Conservation (phyloP, 2,888 invertebrate genomes). For the Agriopis aurantiaria region DNA sequence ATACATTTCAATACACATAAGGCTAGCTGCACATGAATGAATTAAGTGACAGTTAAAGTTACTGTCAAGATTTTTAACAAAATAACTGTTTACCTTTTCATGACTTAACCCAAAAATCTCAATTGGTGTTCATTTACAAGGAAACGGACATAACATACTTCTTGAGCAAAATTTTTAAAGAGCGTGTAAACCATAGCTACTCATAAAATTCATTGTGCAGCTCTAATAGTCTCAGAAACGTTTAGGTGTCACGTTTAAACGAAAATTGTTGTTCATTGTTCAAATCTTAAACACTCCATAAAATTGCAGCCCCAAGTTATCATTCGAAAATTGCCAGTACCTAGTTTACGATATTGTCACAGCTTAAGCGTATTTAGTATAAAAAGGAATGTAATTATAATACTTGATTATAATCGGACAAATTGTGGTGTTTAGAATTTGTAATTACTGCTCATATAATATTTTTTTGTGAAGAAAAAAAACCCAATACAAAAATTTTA, state of each 20-base stretch:
- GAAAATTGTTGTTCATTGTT: not conserved
- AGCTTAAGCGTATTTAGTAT: conserved; percentile 63
- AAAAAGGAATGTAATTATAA: conserved; percentile 35
- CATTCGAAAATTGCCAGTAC: conserved; percentile 10
- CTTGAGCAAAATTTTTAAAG: no score
- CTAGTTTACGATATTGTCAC: conserved; percentile 69
- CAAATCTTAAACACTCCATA: not conserved
- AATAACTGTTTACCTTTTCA: not conserved
- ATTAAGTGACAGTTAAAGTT: not conserved
- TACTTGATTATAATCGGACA: not conserved
- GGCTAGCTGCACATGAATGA: conserved; percentile 2
- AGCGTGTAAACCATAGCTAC: no score
- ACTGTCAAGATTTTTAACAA: not conserved
- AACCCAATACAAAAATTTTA: no score
- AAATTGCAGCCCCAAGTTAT: not conserved
- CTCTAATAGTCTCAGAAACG: not conserved
- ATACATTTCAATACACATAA: conserved; percentile 6
- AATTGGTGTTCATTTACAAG: no score
- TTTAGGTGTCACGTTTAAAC: not conserved
- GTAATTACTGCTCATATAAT: not conserved
- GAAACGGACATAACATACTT: no score
- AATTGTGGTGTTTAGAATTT: not conserved
- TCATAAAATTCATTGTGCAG: not conserved
- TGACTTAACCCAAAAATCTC: not conserved
- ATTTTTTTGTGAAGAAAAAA: no score